Evolutionary conservation across 2,797 vertebrate genomes (phyloP).

Genomic region (Corythornis leucogaster): DNA sequence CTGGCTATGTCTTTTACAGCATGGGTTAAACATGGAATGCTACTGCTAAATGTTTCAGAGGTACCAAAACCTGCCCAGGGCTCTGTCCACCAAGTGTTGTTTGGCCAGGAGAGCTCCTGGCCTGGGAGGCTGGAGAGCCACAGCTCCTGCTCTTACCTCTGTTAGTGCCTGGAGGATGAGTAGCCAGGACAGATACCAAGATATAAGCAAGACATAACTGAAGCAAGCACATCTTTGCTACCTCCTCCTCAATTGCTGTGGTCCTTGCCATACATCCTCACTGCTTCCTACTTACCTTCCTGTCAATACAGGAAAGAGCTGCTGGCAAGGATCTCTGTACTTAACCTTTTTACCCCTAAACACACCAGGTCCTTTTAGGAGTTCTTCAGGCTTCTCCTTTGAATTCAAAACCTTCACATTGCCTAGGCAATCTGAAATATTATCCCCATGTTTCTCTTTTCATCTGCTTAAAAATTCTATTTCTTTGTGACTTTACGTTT

Average conservation of each 20-base stretch:
- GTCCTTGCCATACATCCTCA: neutral
- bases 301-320: neutral
- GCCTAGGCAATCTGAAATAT: neutral
- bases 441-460: neutral
- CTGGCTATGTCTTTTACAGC: neutral
- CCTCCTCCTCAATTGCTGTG: neutral
- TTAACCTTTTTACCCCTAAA: constrained; percentile 11
- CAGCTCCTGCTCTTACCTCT: neutral
- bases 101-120: neutral
- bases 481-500: constrained; percentile 1
- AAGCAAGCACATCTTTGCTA: neutral
- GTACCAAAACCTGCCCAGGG: neutral
- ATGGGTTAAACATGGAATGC: neutral
- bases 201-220: neutral
- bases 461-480: neutral
- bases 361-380: neutral
- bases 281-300: neutral
- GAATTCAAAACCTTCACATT: neutral
- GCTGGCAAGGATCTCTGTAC: neutral
- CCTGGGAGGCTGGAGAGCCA: neutral
- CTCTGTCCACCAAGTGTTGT: neutral
- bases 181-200: neutral
- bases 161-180: neutral
- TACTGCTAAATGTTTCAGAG: neutral
- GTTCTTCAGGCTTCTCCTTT: neutral